These are phyloP conservation scores for Nesometra sesokonis DNA, from an alignment of 35 echinoderm and acorn worm species.

Conservation along the genomic window DNA sequence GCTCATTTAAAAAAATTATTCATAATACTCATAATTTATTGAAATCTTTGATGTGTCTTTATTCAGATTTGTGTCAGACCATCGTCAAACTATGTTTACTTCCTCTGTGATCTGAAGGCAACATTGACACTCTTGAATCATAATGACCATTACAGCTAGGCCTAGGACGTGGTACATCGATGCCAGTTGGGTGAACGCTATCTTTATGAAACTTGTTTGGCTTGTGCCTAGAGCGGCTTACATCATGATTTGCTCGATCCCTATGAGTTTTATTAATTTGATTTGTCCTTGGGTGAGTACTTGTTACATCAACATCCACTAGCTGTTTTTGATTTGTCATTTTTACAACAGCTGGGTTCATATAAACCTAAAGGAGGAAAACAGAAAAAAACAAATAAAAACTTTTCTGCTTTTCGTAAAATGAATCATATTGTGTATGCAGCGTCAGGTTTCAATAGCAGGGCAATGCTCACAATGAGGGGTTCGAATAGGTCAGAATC, in stretches of 20 bases:
- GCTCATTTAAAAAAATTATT: no score
- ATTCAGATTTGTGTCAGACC: no score
- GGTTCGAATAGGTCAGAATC: no score
- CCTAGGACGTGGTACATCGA: no score
- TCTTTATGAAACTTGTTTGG: neutral
- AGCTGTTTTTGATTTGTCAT: neutral
- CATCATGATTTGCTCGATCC: neutral
- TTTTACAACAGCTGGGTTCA: neutral
- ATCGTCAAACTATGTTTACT: neutral
- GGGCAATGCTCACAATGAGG: no score
- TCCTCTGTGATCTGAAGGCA: neutral
- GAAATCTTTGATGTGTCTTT: no score
- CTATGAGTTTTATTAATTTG: neutral
- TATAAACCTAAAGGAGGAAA: neutral
- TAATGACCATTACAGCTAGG: no score
- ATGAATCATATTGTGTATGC: no score
- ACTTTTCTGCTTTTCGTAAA: no score
- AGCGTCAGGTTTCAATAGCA: no score
- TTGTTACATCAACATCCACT: neutral
- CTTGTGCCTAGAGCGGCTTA: neutral
- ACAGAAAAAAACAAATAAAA: neutral
- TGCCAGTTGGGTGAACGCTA: neutral
- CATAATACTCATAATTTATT: no score
- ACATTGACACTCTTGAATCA: neutral
- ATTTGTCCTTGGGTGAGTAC: neutral